Base-by-base conservation (phyloP, 2,113 vertebrate genomes). In the Notiomystis cincta region DNA sequence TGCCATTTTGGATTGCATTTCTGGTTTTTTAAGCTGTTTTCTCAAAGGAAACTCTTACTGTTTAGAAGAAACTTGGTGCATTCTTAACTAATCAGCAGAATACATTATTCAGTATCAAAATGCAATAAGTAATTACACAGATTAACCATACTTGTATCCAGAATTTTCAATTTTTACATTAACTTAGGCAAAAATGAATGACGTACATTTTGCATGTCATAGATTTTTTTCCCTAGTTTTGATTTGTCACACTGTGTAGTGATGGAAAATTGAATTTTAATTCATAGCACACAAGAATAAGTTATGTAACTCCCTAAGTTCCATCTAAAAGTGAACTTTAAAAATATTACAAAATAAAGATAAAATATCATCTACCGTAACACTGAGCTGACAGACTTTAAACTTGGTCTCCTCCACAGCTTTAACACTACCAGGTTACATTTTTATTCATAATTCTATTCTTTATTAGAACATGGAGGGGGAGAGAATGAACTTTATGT, bases 371-470 rank as follows among this genome's bases (percentile, higher is more conserved):
- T 78, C 51, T 89, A 47, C 48, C 51, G 38, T 62, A 85, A 66
- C 47, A 78, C 6, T 33, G 20, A 90, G 62, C 62, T 77, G 80
- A 81, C 51, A 92, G 79, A 86, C 67, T 80, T 79, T n/a, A 80
- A 81, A 76, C 33, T 70, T 67, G 37, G 56, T 78, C 56, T 81
- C 42, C 44, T 89, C 83, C 54, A 35, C 60, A 82, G 69, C 51
- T 70, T 80, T 64, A 94, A 62, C 2, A 1, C 13, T 67, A 75
- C 11, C 35, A 87, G 27, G 64, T 67, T 91, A 83, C 22, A 47
- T 64, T 93, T 95, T 95, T 82, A 78, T 82, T 90, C 56, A 72
- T 44, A 62, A 73, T 91, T 90, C 80, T 82, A 72, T 82, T 91
- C 53, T 75, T 58, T 58, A 69, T 66, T 89, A 71, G 44, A 96